phyloP scores from a whole-genome alignment of 2,888 invertebrate species.

The Nowickia ferox region DNA sequence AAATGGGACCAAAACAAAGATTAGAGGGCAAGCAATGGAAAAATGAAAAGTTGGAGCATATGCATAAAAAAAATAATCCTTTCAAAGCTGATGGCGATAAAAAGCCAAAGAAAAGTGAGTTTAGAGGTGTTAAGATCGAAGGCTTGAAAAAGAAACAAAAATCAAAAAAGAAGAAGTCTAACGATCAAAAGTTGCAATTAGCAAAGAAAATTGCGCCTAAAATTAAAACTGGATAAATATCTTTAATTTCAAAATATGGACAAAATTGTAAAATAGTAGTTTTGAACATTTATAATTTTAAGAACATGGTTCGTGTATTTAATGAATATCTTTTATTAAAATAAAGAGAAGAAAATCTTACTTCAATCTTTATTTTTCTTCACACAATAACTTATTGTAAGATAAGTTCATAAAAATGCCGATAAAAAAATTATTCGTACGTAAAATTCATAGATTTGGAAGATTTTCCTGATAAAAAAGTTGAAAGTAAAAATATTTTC shows the following conservation, averaged over 20 bases:
- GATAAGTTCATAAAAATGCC: too few species aligned
- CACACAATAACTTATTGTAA: too few species aligned
- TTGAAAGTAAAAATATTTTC: too few species aligned
- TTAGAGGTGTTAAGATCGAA: conserved; percentile 79
- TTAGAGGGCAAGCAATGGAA: conserved; percentile 74
- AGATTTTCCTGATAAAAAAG: too few species aligned
- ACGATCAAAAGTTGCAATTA: conserved; percentile 76
- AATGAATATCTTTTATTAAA: too few species aligned
- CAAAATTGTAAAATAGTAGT: too few species aligned
- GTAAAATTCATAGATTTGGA: too few species aligned
- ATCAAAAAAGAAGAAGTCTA: conserved; percentile 77
- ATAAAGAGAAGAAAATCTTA: too few species aligned
- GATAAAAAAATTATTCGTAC: too few species aligned
- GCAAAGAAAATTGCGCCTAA: conserved; percentile 82
- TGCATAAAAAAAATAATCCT: conserved; percentile 17
- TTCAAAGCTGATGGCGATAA: conserved; percentile 24
- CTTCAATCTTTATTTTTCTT: too few species aligned
- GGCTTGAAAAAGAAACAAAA: conserved; percentile 76
- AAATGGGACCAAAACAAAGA: conserved; percentile 68
- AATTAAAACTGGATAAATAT: conserved; percentile 37
- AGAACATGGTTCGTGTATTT: too few species aligned
- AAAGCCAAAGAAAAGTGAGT: conserved; percentile 79
- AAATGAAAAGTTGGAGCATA: conserved; percentile 61
- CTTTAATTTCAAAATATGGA: not conserved
- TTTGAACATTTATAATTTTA: too few species aligned